Evolutionary conservation across 2,113 vertebrate genomes (phyloP).

Genomic region (Nothocercus julius): DNA sequence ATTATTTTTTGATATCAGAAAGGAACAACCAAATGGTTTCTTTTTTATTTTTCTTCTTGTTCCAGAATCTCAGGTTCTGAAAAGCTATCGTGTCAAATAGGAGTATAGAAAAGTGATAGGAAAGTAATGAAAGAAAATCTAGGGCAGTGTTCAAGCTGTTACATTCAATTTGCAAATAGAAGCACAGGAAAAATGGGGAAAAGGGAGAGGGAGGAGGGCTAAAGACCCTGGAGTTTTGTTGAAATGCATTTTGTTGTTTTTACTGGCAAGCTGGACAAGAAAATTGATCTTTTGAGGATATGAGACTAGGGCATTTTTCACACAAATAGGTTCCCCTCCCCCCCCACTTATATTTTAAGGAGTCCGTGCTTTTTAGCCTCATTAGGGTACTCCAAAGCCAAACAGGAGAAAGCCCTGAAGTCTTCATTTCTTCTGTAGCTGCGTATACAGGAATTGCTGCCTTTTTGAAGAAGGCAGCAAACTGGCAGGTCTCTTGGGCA

Average conservation of each 20-base stretch:
- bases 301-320: not conserved
- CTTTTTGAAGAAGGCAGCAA: not conserved
- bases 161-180: not conserved
- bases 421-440: not conserved
- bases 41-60: not conserved
- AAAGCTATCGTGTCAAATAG: not conserved
- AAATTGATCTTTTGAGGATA: not conserved
- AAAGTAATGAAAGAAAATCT: not conserved
- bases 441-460: not conserved
- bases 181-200: not conserved
- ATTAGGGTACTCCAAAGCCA: not conserved
- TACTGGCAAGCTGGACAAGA: not conserved
- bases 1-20: not conserved
- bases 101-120: not conserved
- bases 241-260: not conserved
- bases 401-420: not conserved
- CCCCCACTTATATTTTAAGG: not conserved
- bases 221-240: not conserved
- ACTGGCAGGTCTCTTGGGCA: not conserved
- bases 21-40: not conserved
- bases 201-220: not conserved
- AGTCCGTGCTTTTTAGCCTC: not conserved
- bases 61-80: not conserved
- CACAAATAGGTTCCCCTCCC: not conserved
- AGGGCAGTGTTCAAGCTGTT: not conserved